phyloP scores from a whole-genome alignment of 2,888 invertebrate genomes.

The Hemicrepidius hirtus region DNA sequence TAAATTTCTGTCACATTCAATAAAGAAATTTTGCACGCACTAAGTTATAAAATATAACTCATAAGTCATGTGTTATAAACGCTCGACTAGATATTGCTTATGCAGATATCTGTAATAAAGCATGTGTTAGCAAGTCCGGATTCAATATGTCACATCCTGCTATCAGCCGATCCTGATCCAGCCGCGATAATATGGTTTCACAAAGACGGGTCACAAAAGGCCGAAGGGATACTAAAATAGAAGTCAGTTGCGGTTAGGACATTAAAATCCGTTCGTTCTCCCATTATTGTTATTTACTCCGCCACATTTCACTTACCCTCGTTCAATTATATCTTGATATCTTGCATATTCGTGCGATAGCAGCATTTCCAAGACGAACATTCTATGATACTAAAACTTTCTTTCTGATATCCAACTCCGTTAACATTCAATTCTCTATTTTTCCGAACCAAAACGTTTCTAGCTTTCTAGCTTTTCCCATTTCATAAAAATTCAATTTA shows the following conservation, averaged over 20 bases:
- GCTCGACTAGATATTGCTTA: constrained; percentile 56
- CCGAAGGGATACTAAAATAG: constrained; percentile 43
- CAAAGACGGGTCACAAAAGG: constrained; percentile 43
- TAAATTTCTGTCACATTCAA: constrained; percentile 37
- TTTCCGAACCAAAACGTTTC: too few relatives aligned
- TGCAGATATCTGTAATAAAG: constrained; percentile 59
- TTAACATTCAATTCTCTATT: too few relatives aligned
- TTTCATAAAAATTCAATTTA: too few relatives aligned
- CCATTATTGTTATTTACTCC: background rate
- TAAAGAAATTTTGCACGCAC: constrained; percentile 58
- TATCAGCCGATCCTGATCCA: constrained; percentile 41
- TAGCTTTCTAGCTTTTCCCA: too few relatives aligned
- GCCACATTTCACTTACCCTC: constrained; percentile 6
- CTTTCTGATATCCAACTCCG: too few relatives aligned
- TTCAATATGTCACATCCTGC: constrained; percentile 59
- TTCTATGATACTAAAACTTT: too few relatives aligned
- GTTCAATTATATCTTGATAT: background rate
- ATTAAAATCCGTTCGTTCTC: constrained; percentile 27
- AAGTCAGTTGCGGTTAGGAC: constrained; percentile 27
- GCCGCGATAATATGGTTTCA: constrained; percentile 46
- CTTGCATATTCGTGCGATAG: too few relatives aligned
- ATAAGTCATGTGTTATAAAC: constrained; percentile 52
- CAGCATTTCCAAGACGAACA: too few relatives aligned
- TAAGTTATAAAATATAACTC: constrained; percentile 59
- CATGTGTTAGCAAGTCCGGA: constrained; percentile 56